phyloP scores from a whole-genome alignment of 2,797 vertebrate species.

The Sebastes iracundus region DNA sequence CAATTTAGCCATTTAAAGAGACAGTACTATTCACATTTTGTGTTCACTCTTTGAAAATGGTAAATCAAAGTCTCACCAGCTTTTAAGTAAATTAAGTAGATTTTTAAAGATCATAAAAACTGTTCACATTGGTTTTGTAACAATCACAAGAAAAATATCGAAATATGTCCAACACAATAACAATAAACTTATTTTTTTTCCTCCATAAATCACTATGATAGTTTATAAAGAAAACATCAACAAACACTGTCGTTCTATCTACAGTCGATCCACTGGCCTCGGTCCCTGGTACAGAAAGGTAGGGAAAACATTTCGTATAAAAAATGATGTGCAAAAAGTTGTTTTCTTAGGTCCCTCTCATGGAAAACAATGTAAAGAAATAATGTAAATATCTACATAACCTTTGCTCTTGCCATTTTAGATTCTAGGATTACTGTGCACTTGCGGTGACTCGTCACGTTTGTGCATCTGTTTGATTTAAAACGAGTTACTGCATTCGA shows the following conservation, averaged over 20 bases:
- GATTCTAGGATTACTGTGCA: conserved; percentile 42
- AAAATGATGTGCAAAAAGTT: conserved; percentile 75
- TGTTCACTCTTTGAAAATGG: conserved; percentile 53
- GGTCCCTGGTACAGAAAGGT: conserved; percentile 65
- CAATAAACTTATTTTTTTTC: conserved; percentile 62
- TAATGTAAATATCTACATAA: conserved; percentile 63
- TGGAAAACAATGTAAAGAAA: conserved; percentile 56
- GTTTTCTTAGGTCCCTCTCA: conserved; percentile 64
- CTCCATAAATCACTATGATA: conserved; percentile 70
- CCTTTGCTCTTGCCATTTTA: conserved; percentile 38
- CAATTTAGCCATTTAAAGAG: conserved; percentile 63
- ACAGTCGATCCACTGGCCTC: conserved; percentile 73
- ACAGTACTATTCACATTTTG: conserved; percentile 72
- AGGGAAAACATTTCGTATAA: conserved; percentile 62
- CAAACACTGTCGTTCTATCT: conserved; percentile 66
- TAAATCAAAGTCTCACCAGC: conserved; percentile 52
- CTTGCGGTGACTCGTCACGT: conserved; percentile 47
- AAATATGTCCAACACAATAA: conserved; percentile 80
- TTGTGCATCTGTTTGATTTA: conserved; percentile 62
- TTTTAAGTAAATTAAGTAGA: conserved; percentile 52
- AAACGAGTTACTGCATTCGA: conserved; percentile 58
- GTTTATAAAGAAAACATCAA: conserved; percentile 71
- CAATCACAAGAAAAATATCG: conserved; percentile 78
- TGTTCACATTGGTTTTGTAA: conserved; percentile 68
- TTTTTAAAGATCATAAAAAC: conserved; percentile 67